These are phyloP conservation scores for Squalus acanthias DNA, from an alignment of 2,797 vertebrate species.

Conservation along the genomic window DNA sequence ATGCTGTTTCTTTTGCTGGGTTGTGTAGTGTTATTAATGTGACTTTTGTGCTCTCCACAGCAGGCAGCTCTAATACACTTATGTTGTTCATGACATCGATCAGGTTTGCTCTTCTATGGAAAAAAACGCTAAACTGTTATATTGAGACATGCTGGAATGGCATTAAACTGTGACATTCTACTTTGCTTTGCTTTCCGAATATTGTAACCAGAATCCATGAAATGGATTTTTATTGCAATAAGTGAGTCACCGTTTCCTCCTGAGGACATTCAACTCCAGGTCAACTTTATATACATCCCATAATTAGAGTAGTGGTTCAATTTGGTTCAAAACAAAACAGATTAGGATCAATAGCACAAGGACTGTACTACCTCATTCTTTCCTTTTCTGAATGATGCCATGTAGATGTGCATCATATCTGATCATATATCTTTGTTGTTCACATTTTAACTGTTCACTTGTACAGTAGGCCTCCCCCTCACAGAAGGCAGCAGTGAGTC, in stretches of 20 bases:
- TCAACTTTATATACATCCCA: neutral
- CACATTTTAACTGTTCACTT: neutral
- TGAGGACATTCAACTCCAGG: neutral
- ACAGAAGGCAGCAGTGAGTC: neutral
- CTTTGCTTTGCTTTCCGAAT: neutral
- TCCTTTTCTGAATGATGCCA: neutral
- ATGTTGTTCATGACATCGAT: neutral
- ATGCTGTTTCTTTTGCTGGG: neutral
- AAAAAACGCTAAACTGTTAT: neutral
- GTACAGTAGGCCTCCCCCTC: neutral
- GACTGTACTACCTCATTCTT: neutral
- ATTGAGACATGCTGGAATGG: constrained; percentile 21
- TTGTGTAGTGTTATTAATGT: neutral
- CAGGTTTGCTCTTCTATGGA: neutral
- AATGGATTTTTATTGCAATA: neutral
- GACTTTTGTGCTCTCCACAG: neutral
- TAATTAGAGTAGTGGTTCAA: neutral
- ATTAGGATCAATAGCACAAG: neutral
- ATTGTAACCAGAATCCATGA: neutral
- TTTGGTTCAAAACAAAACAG: neutral
- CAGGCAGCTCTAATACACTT: neutral
- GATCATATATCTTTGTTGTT: neutral
- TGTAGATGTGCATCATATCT: neutral
- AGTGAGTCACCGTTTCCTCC: neutral
- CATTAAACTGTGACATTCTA: constrained; percentile 11